Conservation (phyloP, 2,888 invertebrate species). For the Cryptophagus acutangulus region DNA sequence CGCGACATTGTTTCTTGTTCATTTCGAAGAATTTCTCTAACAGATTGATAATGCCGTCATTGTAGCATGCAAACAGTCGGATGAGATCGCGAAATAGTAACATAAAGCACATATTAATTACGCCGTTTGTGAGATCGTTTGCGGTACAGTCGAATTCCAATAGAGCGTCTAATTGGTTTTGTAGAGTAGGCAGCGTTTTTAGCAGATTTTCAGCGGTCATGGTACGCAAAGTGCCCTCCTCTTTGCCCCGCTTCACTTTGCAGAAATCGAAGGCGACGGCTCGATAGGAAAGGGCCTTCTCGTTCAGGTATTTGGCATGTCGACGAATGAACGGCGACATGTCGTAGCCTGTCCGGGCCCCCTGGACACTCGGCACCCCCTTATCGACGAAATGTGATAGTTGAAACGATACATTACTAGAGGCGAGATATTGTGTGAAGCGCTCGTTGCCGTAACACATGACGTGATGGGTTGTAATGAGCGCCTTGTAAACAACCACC, state of each 20-base stretch:
- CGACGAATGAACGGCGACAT: slow-evolving; percentile 99
- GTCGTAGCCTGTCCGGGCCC: slow-evolving; percentile 76
- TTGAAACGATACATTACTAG: slow-evolving; percentile 99
- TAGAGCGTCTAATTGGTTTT: slow-evolving; percentile 92
- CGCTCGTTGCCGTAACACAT: slow-evolving; percentile 99
- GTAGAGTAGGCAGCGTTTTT: slow-evolving; percentile 94
- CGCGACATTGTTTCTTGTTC: slow-evolving; percentile 99
- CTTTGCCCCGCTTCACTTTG: slow-evolving; percentile 98
- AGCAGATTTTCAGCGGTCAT: slow-evolving; percentile 97
- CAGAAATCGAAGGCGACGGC: slow-evolving; percentile 99
- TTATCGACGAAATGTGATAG: slow-evolving; percentile 97
- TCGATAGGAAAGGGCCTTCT: slow-evolving; percentile 97
- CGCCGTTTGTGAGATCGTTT: slow-evolving; percentile 89
- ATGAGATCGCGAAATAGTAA: slow-evolving; percentile 98
- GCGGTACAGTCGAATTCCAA: slow-evolving; percentile 97
- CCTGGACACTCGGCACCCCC: slow-evolving; percentile 88
- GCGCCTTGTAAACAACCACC: slow-evolving; percentile 98
- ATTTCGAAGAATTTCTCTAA: slow-evolving; percentile 99
- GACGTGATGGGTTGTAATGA: slow-evolving; percentile 97
- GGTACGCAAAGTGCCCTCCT: slow-evolving; percentile 94
- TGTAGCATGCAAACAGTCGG: slow-evolving; percentile 97
- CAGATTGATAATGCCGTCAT: slow-evolving; percentile 98
- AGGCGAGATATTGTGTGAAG: slow-evolving; percentile 99
- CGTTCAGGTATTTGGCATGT: slow-evolving; percentile 98
- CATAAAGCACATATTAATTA: slow-evolving; percentile 99